These are phyloP conservation scores for Eledone cirrhosa DNA, from an alignment of 2,888 invertebrate species.

Conservation along the genomic window DNA sequence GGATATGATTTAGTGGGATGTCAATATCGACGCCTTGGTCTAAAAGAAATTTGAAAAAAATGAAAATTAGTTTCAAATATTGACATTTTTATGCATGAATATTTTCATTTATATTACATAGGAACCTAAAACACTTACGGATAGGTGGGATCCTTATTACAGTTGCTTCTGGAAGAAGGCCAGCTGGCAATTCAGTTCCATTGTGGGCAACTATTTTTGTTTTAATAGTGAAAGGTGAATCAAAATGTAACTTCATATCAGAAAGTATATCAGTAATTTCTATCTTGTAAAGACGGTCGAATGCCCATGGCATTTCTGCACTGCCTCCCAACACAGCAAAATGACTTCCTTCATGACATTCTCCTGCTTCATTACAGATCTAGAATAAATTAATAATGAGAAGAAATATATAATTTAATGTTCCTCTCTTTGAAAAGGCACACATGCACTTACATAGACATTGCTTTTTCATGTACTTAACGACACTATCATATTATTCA, in stretches of 20 bases:
- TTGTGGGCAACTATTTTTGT: conserved; percentile 22
- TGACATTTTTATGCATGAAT: neutral
- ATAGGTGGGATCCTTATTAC: conserved; percentile 29
- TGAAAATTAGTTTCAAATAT: neutral
- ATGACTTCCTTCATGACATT: conserved; percentile 28
- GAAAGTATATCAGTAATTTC: conserved; percentile 32
- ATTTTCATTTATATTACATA: neutral
- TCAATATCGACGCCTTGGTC: conserved; percentile 18
- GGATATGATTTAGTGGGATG: conserved; percentile 34
- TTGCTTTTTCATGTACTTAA: too few species aligned
- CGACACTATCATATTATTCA: too few species aligned
- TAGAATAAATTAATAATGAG: neutral
- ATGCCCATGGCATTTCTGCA: conserved; percentile 34
- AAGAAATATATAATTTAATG: too few species aligned
- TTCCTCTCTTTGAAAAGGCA: too few species aligned
- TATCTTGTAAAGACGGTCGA: conserved; percentile 29
- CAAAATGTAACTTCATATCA: neutral
- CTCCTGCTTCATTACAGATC: conserved; percentile 31
- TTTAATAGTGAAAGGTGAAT: conserved; percentile 27
- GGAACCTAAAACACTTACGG: conserved; percentile 15
- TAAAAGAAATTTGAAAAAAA: neutral
- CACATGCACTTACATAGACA: too few species aligned
- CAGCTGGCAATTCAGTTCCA: conserved; percentile 13
- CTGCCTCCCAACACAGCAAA: conserved; percentile 33
- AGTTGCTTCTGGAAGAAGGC: conserved; percentile 21